Conservation (phyloP, 2,797 vertebrate species). For the Merluccius polli region DNA sequence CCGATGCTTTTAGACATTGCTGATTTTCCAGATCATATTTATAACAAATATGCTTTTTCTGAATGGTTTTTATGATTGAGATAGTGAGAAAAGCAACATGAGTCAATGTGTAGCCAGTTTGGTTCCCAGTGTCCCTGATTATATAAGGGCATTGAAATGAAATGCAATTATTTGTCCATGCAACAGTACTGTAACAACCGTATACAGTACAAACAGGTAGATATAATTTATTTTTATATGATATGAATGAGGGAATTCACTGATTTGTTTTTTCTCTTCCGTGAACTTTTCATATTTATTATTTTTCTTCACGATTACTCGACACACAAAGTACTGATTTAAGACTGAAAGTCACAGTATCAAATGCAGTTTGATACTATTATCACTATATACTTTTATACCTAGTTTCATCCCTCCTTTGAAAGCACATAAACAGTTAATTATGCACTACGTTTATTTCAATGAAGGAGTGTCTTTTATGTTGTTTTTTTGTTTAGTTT, state of each 20-base stretch:
- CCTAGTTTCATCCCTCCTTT: neutral
- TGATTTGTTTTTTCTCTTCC: neutral
- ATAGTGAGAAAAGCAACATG: neutral
- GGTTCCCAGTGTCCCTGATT: neutral
- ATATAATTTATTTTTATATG: neutral
- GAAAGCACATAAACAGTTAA: neutral
- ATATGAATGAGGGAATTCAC: neutral
- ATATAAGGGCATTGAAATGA: neutral
- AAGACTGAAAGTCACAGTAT: neutral
- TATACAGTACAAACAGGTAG: neutral
- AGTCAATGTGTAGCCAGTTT: neutral
- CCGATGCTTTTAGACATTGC: neutral
- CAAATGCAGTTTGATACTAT: neutral
- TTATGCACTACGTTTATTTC: neutral
- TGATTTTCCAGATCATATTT: neutral
- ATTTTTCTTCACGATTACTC: neutral
- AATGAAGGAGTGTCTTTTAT: neutral
- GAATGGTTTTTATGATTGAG: neutral
- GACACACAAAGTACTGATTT: neutral
- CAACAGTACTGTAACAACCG: neutral
- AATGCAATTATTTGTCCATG: neutral
- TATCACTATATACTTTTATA: neutral
- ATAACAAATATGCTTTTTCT: neutral
- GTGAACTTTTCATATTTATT: neutral
- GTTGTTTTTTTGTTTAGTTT: neutral